Base-by-base conservation (phyloP, 2,797 vertebrate genomes). In the Mastacembelus armatus region DNA sequence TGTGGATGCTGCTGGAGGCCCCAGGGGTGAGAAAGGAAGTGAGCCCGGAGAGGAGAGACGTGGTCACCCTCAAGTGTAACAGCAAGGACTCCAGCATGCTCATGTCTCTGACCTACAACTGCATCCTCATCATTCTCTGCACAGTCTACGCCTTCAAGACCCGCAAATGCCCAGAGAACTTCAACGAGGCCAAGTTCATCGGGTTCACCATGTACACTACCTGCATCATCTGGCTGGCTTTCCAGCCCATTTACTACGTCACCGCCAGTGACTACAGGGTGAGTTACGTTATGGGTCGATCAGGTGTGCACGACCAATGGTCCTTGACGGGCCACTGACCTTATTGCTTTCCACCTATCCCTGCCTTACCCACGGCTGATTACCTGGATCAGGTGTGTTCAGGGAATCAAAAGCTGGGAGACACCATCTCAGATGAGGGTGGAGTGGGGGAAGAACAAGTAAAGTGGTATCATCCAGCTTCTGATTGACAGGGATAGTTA, bases 201-300 rank as follows among this genome's bases (percentile, higher is more conserved):
- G 98, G 98, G 29, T 99, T 99, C 86, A 99, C 98, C 88, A 99
- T 99, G 98, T 99, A 99, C 81, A 99, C 98, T 1, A 99, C 98
- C 62, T 99, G 98, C 91, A 99, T 99, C 93, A 99, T 99, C 92
- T 99, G 98, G 98, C 92, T 99, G 86, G 98, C 98, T 32, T 99
- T 99, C 92, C 95, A 99, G 80, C 98, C 98, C 57, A 99, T 99
- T 92, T 99, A 99, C 94, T 99, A 98, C 0, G 97, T 99, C 78
- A 99, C 98, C 27, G 98, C 98, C 88, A 98, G 97, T 11, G 98
- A 99, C 91, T 99, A 98, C 87, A 93, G 98, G 95, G 98, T 99
- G 81, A 96, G 94, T 90, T n/a, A n/a, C n/a, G n/a, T n/a, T n/a
- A n/a, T n/a, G n/a, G n/a, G n/a, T n/a, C n/a, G n/a, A n/a, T n/a